Evolutionary conservation across 2,888 invertebrate species (phyloP).

Genomic region (Trichopria drosophilae): DNA sequence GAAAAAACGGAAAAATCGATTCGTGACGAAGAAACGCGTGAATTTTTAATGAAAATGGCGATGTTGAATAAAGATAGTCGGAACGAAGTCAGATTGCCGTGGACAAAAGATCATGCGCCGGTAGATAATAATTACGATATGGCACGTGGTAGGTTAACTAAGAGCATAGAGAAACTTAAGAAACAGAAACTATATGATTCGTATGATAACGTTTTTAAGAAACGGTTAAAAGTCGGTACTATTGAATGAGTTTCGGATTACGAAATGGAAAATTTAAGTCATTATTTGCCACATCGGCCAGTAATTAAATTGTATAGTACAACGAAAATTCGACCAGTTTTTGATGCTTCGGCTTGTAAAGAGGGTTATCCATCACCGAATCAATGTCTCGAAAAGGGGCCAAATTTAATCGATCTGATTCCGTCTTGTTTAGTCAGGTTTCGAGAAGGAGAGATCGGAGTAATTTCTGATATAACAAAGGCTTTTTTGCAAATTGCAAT

Average conservation of each 20-base stretch:
- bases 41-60: neutral
- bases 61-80: constrained; percentile 27
- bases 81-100: constrained; percentile 46
- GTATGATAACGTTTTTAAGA: constrained; percentile 38
- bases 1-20: constrained; percentile 14
- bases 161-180: constrained; percentile 33
- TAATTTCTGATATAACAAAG: too few relatives aligned
- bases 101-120: constrained; percentile 42
- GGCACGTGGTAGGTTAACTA: constrained; percentile 36
- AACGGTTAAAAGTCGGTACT: constrained; percentile 38
- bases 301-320: too few relatives aligned
- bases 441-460: constrained; percentile 25
- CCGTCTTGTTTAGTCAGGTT: constrained; percentile 30
- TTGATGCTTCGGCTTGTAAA: constrained; percentile 39
- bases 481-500: constrained; percentile 34
- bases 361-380: constrained; percentile 35
- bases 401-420: constrained; percentile 34
- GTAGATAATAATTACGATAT: constrained; percentile 36
- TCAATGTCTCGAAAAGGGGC: too few relatives aligned
- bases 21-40: neutral
- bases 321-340: constrained; percentile 36
- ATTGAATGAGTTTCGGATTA: constrained; percentile 35
- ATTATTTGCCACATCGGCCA: too few relatives aligned
- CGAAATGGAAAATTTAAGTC: too few relatives aligned
- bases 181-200: constrained; percentile 29